Conservation (phyloP, 2,797 vertebrate species). For the Bradypodion pumilum region DNA sequence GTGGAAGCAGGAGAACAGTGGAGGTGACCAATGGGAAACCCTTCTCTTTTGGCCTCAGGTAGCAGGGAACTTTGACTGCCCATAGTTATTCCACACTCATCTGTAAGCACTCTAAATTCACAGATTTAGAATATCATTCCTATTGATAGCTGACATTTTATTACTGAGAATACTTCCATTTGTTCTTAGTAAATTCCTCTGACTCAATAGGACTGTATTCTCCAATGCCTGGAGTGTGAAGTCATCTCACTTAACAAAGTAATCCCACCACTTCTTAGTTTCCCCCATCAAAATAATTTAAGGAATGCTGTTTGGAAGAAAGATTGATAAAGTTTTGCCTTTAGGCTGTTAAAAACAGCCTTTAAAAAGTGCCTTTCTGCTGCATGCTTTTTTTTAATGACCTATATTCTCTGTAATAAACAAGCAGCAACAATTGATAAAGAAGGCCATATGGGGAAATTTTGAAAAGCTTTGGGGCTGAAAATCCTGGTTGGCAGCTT, state of each 20-base stretch:
- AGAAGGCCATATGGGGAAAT: neutral
- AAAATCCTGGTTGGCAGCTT: neutral
- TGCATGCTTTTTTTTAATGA: slow-evolving; percentile 3
- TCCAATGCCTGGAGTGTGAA: too few species aligned
- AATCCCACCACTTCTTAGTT: neutral
- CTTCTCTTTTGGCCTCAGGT: too few species aligned
- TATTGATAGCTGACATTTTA: neutral
- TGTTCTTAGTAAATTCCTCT: neutral
- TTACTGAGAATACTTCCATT: neutral
- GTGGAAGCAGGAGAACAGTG: too few species aligned
- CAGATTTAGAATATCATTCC: neutral
- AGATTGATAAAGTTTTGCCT: slow-evolving; percentile 11
- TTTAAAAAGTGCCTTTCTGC: slow-evolving; percentile 10
- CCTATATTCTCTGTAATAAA: slow-evolving; percentile 9
- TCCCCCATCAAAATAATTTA: slow-evolving; percentile 15
- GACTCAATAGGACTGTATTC: neutral
- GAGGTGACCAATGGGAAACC: too few species aligned
- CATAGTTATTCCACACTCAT: too few species aligned
- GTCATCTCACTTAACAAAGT: neutral
- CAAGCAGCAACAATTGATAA: slow-evolving; percentile 17
- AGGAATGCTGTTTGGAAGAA: slow-evolving; percentile 22
- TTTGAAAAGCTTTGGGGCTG: neutral
- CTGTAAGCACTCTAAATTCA: neutral
- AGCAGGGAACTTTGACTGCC: too few species aligned
- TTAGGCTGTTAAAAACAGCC: slow-evolving; percentile 17